These are phyloP conservation scores for Threskiornis aethiopicus DNA, from an alignment of 2,797 vertebrate genomes.

Conservation along the genomic window DNA sequence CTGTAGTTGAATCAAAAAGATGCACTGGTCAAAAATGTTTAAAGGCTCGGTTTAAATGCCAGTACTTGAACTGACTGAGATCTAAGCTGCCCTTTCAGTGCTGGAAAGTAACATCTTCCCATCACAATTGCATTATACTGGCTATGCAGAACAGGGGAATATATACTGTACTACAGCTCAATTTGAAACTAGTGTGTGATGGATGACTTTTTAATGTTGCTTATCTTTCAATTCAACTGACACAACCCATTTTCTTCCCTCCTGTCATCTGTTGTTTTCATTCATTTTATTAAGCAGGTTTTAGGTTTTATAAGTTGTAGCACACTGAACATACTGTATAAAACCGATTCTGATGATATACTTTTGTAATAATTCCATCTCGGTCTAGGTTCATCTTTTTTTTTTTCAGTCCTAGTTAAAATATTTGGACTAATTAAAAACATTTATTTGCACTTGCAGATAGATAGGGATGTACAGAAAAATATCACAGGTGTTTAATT, in stretches of 20 bases:
- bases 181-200: not conserved
- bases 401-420: not conserved
- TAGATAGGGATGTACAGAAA: not conserved
- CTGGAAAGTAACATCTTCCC: not conserved
- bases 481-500: not conserved
- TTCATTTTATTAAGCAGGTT: not conserved
- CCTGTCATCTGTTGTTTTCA: not conserved
- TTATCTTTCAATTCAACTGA: not conserved
- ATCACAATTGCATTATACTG: not conserved
- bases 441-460: not conserved
- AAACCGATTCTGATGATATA: not conserved
- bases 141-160: not conserved
- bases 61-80: not conserved
- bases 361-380: not conserved
- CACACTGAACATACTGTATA: not conserved
- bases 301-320: not conserved
- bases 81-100: not conserved
- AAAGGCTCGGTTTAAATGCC: not conserved
- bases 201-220: not conserved
- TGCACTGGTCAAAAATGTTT: not conserved
- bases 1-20: not conserved
- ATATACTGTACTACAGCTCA: not conserved
- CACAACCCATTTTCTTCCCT: not conserved
- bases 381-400: not conserved
- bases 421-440: not conserved